Evolutionary conservation across 2,113 vertebrate genomes (phyloP).

Genomic region (Lepisosteus osseus): DNA sequence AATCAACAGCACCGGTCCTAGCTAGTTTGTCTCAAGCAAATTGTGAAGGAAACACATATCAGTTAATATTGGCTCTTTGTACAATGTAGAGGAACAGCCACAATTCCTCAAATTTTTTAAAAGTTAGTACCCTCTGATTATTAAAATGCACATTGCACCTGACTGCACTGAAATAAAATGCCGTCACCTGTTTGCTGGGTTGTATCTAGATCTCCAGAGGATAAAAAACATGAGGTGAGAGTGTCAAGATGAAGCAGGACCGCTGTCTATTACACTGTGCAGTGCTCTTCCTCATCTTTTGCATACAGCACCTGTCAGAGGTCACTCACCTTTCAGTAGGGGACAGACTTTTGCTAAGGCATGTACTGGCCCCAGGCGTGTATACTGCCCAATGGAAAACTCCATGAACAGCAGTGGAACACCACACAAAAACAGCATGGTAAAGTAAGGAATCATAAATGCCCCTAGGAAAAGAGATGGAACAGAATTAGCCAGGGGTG

Average conservation of each 20-base stretch:
- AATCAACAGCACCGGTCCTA: no score
- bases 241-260: not conserved
- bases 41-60: no score
- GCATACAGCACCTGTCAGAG: not conserved
- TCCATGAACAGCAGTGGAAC: slow-evolving; percentile 68
- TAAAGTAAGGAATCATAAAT: slow-evolving; percentile 64
- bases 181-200: slow-evolving; percentile 28
- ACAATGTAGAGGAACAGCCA: no score
- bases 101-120: no score
- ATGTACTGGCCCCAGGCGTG: slow-evolving; percentile 60
- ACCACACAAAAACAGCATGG: slow-evolving; percentile 64
- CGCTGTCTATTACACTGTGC: not conserved
- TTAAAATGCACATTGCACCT: not conserved
- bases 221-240: not conserved
- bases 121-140: not conserved
- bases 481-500: not conserved
- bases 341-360: slow-evolving; percentile 62
- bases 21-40: no score
- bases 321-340: slow-evolving; percentile 67
- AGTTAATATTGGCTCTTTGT: no score
- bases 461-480: slow-evolving; percentile 47
- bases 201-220: not conserved
- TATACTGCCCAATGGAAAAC: slow-evolving; percentile 65
- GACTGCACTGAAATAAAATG: not conserved
- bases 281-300: not conserved